phyloP scores from a whole-genome alignment of 2,888 invertebrate genomes.

The Blera fallax region DNA sequence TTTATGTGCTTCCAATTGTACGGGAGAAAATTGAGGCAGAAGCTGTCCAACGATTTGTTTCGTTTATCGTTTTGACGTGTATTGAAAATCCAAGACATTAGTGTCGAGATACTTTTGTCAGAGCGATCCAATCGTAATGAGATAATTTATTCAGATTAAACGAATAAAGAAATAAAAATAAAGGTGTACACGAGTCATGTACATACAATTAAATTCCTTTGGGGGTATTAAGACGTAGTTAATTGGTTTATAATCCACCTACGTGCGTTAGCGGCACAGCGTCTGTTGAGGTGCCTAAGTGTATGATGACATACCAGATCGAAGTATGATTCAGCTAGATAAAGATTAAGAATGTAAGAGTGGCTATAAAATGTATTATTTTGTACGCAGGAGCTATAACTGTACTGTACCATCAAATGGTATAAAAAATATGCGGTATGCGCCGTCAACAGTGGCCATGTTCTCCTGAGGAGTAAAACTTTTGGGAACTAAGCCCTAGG shows the following conservation, averaged over 20 bases:
- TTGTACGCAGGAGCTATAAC: no score
- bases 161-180: background rate
- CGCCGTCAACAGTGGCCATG: no score
- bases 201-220: constrained; percentile 1
- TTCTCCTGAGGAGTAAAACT: no score
- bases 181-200: constrained; percentile 19
- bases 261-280: background rate
- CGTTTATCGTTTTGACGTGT: constrained; percentile 25
- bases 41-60: constrained; percentile 38
- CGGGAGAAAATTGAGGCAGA: constrained; percentile 35
- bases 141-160: constrained; percentile 43
- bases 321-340: background rate
- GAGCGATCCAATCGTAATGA: constrained; percentile 31
- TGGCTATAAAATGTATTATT: no score
- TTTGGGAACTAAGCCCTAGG: no score
- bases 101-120: constrained; percentile 44
- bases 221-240: background rate
- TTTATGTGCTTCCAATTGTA: constrained; percentile 31
- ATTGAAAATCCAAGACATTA: constrained; percentile 19
- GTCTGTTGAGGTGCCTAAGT: background rate
- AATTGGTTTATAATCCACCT: constrained; percentile 21
- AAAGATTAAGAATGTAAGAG: background rate
- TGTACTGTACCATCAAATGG: no score
- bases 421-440: no score
- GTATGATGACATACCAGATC: background rate